Base-by-base conservation (phyloP, 2,888 invertebrate genomes). In the Drosophila rellima region DNA sequence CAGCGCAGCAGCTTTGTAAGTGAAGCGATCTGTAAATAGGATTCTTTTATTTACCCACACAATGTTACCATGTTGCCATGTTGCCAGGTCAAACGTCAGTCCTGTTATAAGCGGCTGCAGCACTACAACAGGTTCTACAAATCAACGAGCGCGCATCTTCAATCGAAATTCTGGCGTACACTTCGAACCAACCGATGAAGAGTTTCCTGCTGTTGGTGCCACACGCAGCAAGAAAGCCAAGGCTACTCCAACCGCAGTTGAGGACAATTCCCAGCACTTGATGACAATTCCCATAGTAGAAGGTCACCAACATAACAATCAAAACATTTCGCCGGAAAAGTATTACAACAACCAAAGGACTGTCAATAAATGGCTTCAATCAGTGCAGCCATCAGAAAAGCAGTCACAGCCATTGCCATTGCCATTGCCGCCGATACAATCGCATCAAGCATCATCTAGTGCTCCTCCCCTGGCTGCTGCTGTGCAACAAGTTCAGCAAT, bases 291-390 rank as follows among this genome's bases (percentile, higher is more conserved):
- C 29, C 31, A 18, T 18, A 33, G 48, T 7, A 2, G 18, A 40
- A 11, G 17, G 11, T 40, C 40, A 40, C 17, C 15, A 10, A 3
- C 3, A 15, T 8, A 37, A 8, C 15, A 15, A 18, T 33, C 31
- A 48, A 2, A 50, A 26, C 13, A 23, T 3, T n/a, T 20, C 23
- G 8, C 13, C 52, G n/a, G 23, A 31, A 26, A 47, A 15, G 0
- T 15, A 11, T 7, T 0, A n/a, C 15, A 29, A 47, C 23, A 83
- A 56, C 5, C 60, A 69, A 4, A 8, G 47, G 4, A n/a, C 52
- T 5, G 56, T 84, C 0, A 33, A 33, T n/a, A 48, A 54, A 17
- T 87, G 81, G 84, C 60, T 84, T 8, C 56, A 45, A n/a, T 59
- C 61, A 5, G 61, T 86, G 11, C 52, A 50, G 20, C 17, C 18